Percentiles rank a stretch among this genome's conserved stretches.
phyloP scores from a whole-genome alignment of 2,797 vertebrate genomes.

The Heterohyrax brucei region DNA sequence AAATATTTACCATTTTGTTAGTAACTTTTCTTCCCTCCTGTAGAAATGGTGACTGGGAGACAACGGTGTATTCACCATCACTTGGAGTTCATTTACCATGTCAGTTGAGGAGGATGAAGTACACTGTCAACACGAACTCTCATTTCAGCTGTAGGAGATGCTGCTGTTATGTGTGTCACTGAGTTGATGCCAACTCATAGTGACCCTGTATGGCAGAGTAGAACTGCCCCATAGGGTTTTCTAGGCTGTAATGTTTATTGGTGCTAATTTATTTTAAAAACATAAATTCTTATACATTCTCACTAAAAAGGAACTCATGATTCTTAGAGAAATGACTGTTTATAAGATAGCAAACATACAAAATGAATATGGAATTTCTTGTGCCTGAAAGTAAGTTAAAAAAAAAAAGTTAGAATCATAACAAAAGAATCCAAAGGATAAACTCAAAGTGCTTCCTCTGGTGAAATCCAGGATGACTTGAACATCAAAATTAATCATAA shows the following conservation, averaged over 20 bases:
- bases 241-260: no score
- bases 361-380: not conserved
- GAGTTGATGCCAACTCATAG: no score
- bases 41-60: not conserved
- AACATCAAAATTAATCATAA: not conserved
- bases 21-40: not conserved
- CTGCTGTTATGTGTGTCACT: no score
- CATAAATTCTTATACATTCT: not conserved
- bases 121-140: not conserved
- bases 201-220: no score
- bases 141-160: not conserved
- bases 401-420: not conserved
- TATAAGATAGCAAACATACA: not conserved
- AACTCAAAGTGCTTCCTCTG: not conserved
- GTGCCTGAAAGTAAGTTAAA: not conserved
- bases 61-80: no score
- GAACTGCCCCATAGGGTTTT: no score
- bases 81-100: not conserved
- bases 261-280: not conserved
- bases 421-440: not conserved
- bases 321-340: not conserved
- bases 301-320: not conserved
- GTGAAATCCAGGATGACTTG: not conserved
- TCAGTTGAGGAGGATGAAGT: not conserved
- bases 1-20: not conserved